Conservation (phyloP, 2,888 invertebrate genomes). For the Scaeva pyrastri region DNA sequence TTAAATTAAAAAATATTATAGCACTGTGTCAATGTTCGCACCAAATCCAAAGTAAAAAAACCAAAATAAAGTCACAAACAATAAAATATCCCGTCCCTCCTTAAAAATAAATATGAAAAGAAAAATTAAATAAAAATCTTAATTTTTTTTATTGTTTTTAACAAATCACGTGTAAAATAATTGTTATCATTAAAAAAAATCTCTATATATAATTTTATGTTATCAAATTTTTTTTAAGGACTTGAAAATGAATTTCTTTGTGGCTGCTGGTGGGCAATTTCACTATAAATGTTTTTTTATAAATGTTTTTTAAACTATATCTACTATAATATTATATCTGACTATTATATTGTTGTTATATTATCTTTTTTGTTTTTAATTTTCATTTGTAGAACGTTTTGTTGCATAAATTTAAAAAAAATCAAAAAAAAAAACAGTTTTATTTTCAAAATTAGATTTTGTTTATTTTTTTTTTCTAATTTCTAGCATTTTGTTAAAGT, state of each 20-base stretch:
- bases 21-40: constrained; percentile 72
- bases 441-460: background rate
- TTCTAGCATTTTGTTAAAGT: constrained; percentile 48
- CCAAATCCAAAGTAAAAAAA: constrained; percentile 51
- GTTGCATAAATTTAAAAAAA: constrained; percentile 65
- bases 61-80: constrained; percentile 56
- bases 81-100: constrained; percentile 24
- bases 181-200: constrained; percentile 52
- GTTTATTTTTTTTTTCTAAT: constrained; percentile 28
- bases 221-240: constrained; percentile 64
- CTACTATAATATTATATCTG: constrained; percentile 10
- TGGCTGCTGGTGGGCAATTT: constrained; percentile 82
- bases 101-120: constrained; percentile 12
- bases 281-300: constrained; percentile 70
- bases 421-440: background rate
- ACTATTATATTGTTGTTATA: constrained; percentile 38
- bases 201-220: constrained; percentile 54
- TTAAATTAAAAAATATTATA: background rate
- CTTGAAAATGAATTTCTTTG: constrained; percentile 78
- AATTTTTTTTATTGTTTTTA: constrained; percentile 23
- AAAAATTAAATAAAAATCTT: constrained; percentile 17
- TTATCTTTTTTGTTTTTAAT: constrained; percentile 25
- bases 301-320: constrained; percentile 63
- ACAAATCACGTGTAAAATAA: constrained; percentile 53
- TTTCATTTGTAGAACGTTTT: constrained; percentile 58